These are phyloP conservation scores for Lithophane socia DNA, from an alignment of 2,888 invertebrate species.

Conservation along the genomic window DNA sequence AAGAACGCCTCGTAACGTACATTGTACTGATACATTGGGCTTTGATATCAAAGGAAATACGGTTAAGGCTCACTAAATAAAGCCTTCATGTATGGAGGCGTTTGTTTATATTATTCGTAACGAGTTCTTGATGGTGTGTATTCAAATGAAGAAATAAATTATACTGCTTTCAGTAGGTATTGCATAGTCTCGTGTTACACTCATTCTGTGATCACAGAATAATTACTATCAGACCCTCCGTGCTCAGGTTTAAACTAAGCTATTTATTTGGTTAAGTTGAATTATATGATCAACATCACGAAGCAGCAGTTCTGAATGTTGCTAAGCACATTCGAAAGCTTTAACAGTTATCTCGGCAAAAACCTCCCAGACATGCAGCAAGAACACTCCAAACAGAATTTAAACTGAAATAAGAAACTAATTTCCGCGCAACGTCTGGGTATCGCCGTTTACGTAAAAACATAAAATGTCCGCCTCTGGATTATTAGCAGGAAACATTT, in stretches of 20 bases:
- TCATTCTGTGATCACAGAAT: background rate
- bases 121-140: slow-evolving; percentile 66
- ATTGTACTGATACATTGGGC: slow-evolving; percentile 48
- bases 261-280: slow-evolving; percentile 1
- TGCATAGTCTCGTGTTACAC: slow-evolving; percentile 5
- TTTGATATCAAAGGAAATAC: slow-evolving; percentile 63
- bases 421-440: slow-evolving; percentile 56
- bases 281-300: slow-evolving; percentile 16
- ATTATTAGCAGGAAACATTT: slow-evolving; percentile 63
- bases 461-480: slow-evolving; percentile 49
- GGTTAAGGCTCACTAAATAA: slow-evolving; percentile 62
- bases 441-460: slow-evolving; percentile 53
- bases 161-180: slow-evolving; percentile 20
- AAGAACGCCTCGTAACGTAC: slow-evolving; percentile 40
- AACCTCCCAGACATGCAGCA: slow-evolving; percentile 53
- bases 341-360: slow-evolving; percentile 45
- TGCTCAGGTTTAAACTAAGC: background rate
- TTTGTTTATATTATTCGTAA: slow-evolving; percentile 63
- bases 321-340: slow-evolving; percentile 22
- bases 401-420: slow-evolving; percentile 58
- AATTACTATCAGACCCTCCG: background rate
- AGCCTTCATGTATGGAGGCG: slow-evolving; percentile 53
- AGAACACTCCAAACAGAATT: slow-evolving; percentile 53
- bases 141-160: slow-evolving; percentile 62
- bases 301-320: slow-evolving; percentile 8